Base-by-base conservation (phyloP, 2,888 invertebrate genomes). In the Eupithecia centaureata region DNA sequence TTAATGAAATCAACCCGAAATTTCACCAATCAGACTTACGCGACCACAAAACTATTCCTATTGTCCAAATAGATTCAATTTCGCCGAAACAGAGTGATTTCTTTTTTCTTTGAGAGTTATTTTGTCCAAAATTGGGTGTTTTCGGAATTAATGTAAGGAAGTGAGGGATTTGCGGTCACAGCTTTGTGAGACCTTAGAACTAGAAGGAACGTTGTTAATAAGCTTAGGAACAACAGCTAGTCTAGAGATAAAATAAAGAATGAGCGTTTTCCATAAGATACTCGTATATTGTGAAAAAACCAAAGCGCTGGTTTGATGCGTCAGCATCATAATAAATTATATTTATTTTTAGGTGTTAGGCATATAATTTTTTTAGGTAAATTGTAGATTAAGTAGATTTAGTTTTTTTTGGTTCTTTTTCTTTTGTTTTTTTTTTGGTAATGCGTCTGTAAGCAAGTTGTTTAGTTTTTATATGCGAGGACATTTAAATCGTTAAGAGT, bases 1-100 rank as follows among this genome's bases (percentile, higher is more conserved):
- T 28, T 58, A 61, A 70, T 67, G 35, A 61, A 66, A 70, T 66
- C 52, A 70, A 65, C 63, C 63, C 56, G 32, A 65, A 69, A 63
- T 69, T 63, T 69, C 58, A 28, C 47, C 65, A 61, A 69, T 63
- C 65, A 63, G 63, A 61, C 57, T 60, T 61, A 61, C 68, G 61
- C 57, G 56, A 66, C 62, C 66, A 22, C 66, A 63, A 70, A 70
- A 56, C 63, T 70, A 70, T 70, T 61, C 63, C 63, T 65, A 62
- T 68, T 66, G 65, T 70, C 63, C 60, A 66, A 63, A 63, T 60
- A 70, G 54, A 70, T 70, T 66, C 63, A 63, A 61, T 66, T 70
- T 66, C 57, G 32, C 28, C 52, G 27, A 66, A 63, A 71, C 63
- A 67, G 65, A 33, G 67, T 60, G 61, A 61, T 65, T 65, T n/a